Percentiles rank a stretch among this genome's conserved stretches.
phyloP scores from a whole-genome alignment of 2,113 vertebrate species.

The Phodopus roborovskii region DNA sequence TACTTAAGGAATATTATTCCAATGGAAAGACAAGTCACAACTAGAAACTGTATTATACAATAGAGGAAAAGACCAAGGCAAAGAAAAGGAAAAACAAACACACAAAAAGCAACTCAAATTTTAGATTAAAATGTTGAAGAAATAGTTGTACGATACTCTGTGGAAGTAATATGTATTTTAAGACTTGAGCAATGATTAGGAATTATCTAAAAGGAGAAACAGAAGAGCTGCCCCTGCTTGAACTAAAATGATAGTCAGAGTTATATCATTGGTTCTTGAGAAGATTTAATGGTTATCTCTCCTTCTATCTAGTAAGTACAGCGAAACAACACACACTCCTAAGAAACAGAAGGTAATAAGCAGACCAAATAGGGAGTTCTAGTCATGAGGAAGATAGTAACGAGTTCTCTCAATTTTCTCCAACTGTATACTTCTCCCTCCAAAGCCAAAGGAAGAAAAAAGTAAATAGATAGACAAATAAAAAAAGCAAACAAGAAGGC shows the following conservation, averaged over 20 bases:
- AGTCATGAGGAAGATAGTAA: not conserved
- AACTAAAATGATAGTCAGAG: slow-evolving; percentile 16
- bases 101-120: not conserved
- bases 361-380: not conserved
- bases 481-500: not conserved
- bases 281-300: not conserved
- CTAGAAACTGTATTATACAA: not conserved
- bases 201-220: not conserved
- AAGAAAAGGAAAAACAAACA: not conserved
- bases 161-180: slow-evolving; percentile 25
- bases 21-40: not conserved
- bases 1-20: not conserved
- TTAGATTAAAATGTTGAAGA: not conserved
- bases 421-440: not conserved
- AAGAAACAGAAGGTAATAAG: not conserved
- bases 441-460: not conserved
- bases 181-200: slow-evolving; percentile 9
- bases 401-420: not conserved
- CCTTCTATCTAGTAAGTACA: not conserved
- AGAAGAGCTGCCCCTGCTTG: not conserved
- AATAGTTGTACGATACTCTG: not conserved
- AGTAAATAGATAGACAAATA: not conserved
- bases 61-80: not conserved
- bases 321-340: not conserved
- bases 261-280: not conserved